Evolutionary conservation across 2,888 invertebrate genomes (phyloP), one percentile per base, ranked within the genome.

Genomic region (Limnephilus lunatus): DNA sequence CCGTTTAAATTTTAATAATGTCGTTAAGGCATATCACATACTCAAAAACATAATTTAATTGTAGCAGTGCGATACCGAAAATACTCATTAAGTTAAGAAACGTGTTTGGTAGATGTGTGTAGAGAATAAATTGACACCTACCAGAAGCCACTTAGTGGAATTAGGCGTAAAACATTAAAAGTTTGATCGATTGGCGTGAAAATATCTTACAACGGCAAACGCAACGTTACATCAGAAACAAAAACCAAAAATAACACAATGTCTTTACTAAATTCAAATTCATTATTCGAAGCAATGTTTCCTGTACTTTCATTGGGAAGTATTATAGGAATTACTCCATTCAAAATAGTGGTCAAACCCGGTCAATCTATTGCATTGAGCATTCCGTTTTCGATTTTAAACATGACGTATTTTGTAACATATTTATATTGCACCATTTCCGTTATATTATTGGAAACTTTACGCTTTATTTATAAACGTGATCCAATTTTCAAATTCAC

Each of bases 271-370:
- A n/a, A 68, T 9, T n/a, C 82, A n/a, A 85, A 39, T n/a, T 85
- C 44, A n/a, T 39, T 85, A 1, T 39, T 39, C 3, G 85, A 44
- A 25, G 85, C 85, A 85, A 32, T 85, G 39, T 85, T 12, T 32
- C 44, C 85, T 5, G 85, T 85, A 4, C 39, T 85, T 32, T 39
- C 25, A 25, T 19, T 85, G 4, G 85, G 85, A 12, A 32, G 44
- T 25, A 19, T 35, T 3, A n/a, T 39, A 14, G 39, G 85, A 15
- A 12, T 85, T 19, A 39, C 25, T 39, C 85, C 85, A n/a, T 44
- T 85, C 85, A 85, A 85, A 85, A 4, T 35, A n/a, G n/a, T 35
- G 44, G 35, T 85, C n/a, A n/a, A 85, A 44, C n/a, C 85, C 19
- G 39, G 39, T 35, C 31, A 85, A 39, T 85, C 11, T 19, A 85